These are phyloP conservation scores for Zaprionus bogoriensis DNA, from an alignment of 2,888 invertebrate species.

Conservation along the genomic window DNA sequence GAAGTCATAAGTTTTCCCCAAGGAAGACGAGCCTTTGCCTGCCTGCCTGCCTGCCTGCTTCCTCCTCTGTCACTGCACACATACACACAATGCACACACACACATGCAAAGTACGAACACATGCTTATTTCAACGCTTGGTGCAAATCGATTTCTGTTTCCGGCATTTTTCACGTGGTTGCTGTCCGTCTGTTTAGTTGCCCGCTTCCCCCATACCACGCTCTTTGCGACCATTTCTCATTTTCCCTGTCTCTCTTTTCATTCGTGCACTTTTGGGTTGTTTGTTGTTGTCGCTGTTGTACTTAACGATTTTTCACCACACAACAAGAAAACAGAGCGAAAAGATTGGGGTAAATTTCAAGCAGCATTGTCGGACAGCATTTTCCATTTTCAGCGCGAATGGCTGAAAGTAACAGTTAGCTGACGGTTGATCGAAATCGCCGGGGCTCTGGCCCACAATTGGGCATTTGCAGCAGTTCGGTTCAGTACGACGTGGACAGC, in stretches of 20 bases:
- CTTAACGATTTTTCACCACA: conserved; percentile 76
- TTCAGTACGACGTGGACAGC: conserved; percentile 54
- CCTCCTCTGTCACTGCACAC: conserved; percentile 13
- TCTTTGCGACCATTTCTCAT: background rate
- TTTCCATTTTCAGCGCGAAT: conserved; percentile 12
- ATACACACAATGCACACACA: conserved; percentile 12
- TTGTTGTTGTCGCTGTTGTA: conserved; percentile 33
- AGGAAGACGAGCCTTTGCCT: conserved; percentile 7
- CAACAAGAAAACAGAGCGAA: conserved; percentile 33
- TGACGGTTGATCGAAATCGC: conserved; percentile 46
- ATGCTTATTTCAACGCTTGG: conserved; percentile 47
- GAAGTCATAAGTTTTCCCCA: conserved; percentile 1
- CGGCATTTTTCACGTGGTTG: conserved; percentile 82
- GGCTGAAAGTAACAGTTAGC: conserved; percentile 56
- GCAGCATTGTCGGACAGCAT: conserved; percentile 16
- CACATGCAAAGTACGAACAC: conserved; percentile 7
- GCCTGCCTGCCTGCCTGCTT: no score
- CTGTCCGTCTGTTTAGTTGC: conserved; percentile 31
- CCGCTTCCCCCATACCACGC: background rate
- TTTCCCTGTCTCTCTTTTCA: conserved; percentile 5
- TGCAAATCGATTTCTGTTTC: conserved; percentile 82
- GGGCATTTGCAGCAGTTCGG: no score
- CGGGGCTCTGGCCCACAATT: conserved; percentile 55
- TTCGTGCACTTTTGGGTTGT: conserved; percentile 73
- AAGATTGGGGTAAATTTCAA: conserved; percentile 5